These are phyloP conservation scores for Menidia beryllina DNA, from an alignment of 2,113 vertebrate genomes.

Conservation along the genomic window DNA sequence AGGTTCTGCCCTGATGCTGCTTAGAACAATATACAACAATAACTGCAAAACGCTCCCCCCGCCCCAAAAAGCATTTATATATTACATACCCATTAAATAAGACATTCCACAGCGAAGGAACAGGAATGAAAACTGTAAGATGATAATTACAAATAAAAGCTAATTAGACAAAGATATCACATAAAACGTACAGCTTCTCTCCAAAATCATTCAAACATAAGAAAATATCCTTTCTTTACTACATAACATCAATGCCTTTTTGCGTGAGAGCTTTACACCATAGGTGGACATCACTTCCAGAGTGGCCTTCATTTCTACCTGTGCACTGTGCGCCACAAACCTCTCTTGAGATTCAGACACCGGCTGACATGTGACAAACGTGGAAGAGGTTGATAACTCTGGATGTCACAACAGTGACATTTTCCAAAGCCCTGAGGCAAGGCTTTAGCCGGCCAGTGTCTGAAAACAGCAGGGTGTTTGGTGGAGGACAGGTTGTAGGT, in stretches of 20 bases:
- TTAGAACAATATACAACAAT: constrained; percentile 42
- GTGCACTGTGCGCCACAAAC: background rate
- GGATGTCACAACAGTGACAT: no score
- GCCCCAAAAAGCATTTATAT: constrained; percentile 41
- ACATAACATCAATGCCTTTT: constrained; percentile 61
- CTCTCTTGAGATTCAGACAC: background rate
- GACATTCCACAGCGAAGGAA: constrained; percentile 46
- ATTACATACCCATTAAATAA: constrained; percentile 71
- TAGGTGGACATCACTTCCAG: background rate
- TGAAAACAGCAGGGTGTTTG: background rate
- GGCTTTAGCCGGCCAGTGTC: no score
- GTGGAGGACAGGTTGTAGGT: background rate
- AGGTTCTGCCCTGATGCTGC: constrained; percentile 10
- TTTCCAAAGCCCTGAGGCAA: background rate
- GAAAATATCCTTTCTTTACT: constrained; percentile 17
- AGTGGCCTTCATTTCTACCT: background rate
- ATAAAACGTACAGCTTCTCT: constrained; percentile 38
- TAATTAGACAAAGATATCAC: constrained; percentile 34
- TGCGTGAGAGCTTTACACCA: constrained; percentile 37
- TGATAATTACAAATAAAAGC: constrained; percentile 53
- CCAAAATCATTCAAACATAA: constrained; percentile 40
- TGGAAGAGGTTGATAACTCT: no score
- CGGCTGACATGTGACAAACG: no score
- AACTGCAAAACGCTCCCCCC: constrained; percentile 33
- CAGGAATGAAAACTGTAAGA: constrained; percentile 37